A percentile compares a stretch with the other conserved stretches of the same genome.
Evolutionary conservation across 1,140 invertebrate genomes (phyloP).

Genomic region (Stratiolaelaps scimitus): DNA sequence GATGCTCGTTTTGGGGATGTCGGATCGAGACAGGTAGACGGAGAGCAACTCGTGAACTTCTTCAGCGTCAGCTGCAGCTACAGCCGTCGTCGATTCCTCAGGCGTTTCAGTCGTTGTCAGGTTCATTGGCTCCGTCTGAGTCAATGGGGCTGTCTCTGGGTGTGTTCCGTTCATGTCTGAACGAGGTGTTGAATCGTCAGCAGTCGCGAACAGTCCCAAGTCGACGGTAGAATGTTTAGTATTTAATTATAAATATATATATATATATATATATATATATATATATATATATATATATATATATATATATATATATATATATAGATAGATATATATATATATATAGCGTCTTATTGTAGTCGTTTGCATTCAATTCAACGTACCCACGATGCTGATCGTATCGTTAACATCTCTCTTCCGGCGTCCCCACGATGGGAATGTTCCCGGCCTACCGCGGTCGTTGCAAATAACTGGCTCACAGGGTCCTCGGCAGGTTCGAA

Average conservation of each 20-base stretch:
- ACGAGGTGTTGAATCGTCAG: neutral
- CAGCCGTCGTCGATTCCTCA: neutral
- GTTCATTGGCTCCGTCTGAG: conserved; percentile 20
- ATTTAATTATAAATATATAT: too few species aligned
- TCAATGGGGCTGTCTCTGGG: neutral
- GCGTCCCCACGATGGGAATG: conserved; percentile 38
- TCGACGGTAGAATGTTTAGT: too few species aligned
- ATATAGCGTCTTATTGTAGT: too few species aligned
- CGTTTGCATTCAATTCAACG: neutral
- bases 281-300: too few species aligned
- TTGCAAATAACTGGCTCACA: conserved; percentile 57
- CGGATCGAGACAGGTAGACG: conserved; percentile 37
- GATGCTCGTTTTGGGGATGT: conserved; percentile 34
- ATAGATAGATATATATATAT: too few species aligned
- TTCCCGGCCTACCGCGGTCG: conserved; percentile 27
- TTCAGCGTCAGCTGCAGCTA: conserved; percentile 33
- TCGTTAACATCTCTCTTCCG: conserved; percentile 13
- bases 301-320: too few species aligned
- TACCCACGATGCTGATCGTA: neutral
- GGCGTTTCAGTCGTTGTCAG: conserved; percentile 29
- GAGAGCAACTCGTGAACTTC: conserved; percentile 38
- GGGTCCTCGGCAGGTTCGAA: conserved; percentile 69
- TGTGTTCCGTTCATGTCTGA: neutral
- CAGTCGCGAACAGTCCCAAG: too few species aligned
- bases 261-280: too few species aligned